These are phyloP conservation scores for Trissolcus basalis DNA, from an alignment of 1,140 invertebrate species.

Conservation along the genomic window DNA sequence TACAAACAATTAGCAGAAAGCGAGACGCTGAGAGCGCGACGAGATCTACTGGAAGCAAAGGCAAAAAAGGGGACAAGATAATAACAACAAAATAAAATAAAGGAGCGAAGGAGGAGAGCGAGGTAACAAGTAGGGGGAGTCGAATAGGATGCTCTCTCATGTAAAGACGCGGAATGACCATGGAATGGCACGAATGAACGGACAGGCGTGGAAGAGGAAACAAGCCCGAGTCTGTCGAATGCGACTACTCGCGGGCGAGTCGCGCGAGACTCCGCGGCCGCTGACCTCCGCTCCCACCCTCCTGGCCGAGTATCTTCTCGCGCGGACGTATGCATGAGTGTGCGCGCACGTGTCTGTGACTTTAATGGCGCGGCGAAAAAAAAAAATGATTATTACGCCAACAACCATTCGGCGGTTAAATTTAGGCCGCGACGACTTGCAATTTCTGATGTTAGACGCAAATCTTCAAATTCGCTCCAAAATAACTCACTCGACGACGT, in stretches of 20 bases:
- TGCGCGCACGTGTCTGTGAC: background rate
- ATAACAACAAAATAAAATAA: constrained; percentile 22
- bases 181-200: constrained; percentile 49
- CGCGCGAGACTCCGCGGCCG: constrained; percentile 67
- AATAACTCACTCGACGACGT: constrained; percentile 18
- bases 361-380: constrained; percentile 30
- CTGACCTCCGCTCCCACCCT: constrained; percentile 68
- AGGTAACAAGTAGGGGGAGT: constrained; percentile 2
- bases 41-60: background rate
- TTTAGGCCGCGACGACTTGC: constrained; percentile 41
- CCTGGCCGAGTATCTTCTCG: constrained; percentile 30
- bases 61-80: constrained; percentile 11
- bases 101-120: background rate
- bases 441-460: constrained; percentile 21
- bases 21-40: constrained; percentile 13
- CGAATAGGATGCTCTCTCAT: constrained; percentile 6
- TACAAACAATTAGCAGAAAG: constrained; percentile 25
- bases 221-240: constrained; percentile 54
- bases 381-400: constrained; percentile 40
- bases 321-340: constrained; percentile 28
- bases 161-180: constrained; percentile 46
- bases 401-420: constrained; percentile 37
- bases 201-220: constrained; percentile 49
- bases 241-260: constrained; percentile 61
- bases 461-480: constrained; percentile 11